These are phyloP conservation scores for Apodemus speciosus DNA, from an alignment of 2,113 vertebrate genomes.

Conservation along the genomic window DNA sequence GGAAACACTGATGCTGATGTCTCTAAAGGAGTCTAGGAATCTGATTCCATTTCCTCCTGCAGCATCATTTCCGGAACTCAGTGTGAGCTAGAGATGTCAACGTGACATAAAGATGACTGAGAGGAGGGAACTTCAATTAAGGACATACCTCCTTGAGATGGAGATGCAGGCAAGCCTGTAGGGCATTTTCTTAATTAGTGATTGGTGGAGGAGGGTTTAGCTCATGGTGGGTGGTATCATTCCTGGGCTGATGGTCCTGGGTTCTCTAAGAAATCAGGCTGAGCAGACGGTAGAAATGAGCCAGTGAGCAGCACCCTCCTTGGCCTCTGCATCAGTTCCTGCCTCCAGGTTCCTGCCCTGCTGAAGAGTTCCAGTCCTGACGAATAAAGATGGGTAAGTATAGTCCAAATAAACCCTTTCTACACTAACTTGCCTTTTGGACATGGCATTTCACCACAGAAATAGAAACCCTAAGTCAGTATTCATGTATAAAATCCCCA, in stretches of 20 bases:
- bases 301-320: not conserved
- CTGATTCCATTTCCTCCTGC: not conserved
- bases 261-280: not conserved
- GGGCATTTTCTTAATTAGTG: not conserved
- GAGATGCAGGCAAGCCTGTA: not conserved
- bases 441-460: not conserved
- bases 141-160: not conserved
- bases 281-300: not conserved
- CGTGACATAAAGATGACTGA: not conserved
- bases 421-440: not conserved
- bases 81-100: not conserved
- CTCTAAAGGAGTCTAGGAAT: not conserved
- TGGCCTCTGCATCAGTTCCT: not conserved
- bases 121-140: not conserved
- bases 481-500: not conserved
- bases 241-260: not conserved
- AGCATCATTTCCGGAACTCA: not conserved
- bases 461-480: not conserved
- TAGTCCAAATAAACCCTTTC: not conserved
- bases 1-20: not conserved
- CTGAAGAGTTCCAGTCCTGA: not conserved
- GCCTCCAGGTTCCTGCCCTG: not conserved
- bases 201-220: not conserved
- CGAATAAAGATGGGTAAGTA: not conserved
- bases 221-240: not conserved